A percentile compares a stretch with the other conserved stretches of the same genome.
Conservation (phyloP, 2,113 vertebrate genomes). For the Orthonyx spaldingii region DNA sequence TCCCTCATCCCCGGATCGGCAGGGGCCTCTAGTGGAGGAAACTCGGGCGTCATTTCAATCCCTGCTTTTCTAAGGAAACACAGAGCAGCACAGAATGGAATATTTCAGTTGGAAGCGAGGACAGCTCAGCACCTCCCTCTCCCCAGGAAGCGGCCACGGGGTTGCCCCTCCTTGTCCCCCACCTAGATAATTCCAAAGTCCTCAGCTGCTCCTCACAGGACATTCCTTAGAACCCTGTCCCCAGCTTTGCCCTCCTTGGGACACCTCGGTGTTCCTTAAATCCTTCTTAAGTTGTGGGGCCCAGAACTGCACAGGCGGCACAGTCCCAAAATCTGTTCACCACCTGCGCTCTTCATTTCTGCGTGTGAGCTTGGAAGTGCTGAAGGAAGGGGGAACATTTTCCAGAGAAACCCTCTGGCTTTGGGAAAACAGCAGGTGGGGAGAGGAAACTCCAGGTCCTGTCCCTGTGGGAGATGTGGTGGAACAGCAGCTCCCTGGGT, state of each 20-base stretch:
- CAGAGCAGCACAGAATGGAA: accelerated
- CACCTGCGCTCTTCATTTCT: background rate
- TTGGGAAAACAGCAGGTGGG: background rate
- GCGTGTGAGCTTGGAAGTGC: background rate
- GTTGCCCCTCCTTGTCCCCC: background rate
- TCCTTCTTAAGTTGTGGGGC: background rate
- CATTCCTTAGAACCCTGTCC: background rate
- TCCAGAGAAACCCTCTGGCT: background rate
- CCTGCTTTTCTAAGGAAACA: background rate
- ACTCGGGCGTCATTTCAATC: accelerated
- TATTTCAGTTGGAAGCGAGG: background rate
- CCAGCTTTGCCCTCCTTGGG: background rate
- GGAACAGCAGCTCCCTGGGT: background rate
- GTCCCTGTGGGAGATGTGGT: background rate
- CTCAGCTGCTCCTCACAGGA: background rate
- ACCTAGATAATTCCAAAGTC: background rate
- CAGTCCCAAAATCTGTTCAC: background rate
- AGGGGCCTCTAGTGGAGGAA: conserved; percentile 17
- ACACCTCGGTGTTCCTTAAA: background rate
- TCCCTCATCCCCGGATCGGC: background rate
- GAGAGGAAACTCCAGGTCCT: background rate
- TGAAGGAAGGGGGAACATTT: background rate
- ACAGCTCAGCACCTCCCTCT: background rate
- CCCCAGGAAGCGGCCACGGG: background rate
- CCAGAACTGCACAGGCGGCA: background rate